Evolutionary conservation across 1,140 invertebrate genomes (phyloP).

Genomic region (Papilio glaucus): DNA sequence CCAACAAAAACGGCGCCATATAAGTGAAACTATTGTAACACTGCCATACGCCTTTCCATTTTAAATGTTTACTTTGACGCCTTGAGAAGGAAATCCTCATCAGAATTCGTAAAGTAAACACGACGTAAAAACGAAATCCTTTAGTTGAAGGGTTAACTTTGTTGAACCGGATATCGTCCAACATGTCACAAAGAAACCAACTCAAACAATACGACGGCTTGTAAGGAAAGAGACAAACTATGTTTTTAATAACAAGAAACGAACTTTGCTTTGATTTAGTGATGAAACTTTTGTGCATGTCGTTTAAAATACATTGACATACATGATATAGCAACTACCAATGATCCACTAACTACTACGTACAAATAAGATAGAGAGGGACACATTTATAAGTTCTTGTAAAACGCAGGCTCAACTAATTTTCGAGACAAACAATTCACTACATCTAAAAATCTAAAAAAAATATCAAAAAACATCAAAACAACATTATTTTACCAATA

Average conservation of each 20-base stretch:
- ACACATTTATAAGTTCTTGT: too few species aligned
- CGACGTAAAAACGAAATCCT: neutral
- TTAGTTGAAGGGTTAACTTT: conserved; percentile 2
- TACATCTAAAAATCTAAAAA: too few species aligned
- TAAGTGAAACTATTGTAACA: neutral
- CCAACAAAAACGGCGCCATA: neutral
- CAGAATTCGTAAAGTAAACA: conserved; percentile 21
- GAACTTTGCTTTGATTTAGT: too few species aligned
- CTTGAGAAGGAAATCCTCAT: conserved; percentile 28
- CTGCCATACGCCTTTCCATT: neutral
- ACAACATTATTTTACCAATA: too few species aligned
- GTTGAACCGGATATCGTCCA: neutral
- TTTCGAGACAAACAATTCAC: too few species aligned
- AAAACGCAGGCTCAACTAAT: too few species aligned
- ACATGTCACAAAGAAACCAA: neutral
- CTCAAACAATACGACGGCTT: neutral
- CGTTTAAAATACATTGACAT: too few species aligned
- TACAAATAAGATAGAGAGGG: too few species aligned
- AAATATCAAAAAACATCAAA: too few species aligned
- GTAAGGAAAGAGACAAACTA: neutral
- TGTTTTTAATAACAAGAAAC: neutral
- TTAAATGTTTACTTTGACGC: conserved; percentile 28
- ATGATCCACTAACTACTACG: too few species aligned
- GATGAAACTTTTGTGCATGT: too few species aligned
- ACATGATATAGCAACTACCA: too few species aligned